Base-by-base conservation (phyloP, 2,113 vertebrate genomes). In the Terrapene triunguis region DNA sequence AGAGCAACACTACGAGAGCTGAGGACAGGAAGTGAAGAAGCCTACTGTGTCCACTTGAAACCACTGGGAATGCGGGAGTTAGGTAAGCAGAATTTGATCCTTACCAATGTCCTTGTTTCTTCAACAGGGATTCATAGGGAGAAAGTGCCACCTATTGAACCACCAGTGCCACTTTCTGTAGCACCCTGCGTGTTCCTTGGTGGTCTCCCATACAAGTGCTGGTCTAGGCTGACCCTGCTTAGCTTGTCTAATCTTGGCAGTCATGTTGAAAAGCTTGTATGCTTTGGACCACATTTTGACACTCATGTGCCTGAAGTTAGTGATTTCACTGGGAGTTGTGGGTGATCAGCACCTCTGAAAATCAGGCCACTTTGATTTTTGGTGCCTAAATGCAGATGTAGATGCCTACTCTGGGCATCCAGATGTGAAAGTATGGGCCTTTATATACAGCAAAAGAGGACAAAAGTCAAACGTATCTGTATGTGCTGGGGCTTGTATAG, bases 361-460 rank as follows among this genome's bases (percentile, higher is more conserved):
- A 81, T 38, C 50, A 81, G 51, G 50, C 51, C 35, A 12, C 24
- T 81, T n/a, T 38, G 62, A 69, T 54, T 81, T 53, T 24, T n/a
- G n/a, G 35, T 38, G 35, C 80, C 51, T 81, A 38, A 14, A 54
- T 24, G 35, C n/a, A 54, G 35, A 16, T 54, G 32, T 24, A 38
- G 80, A 14, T 38, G 80, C 80, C 50, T 54, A 35, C 21, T 38
- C 53, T n/a, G 51, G 35, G 13, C 2, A 14, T 32, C 88, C 29
- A 5, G 8, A 1, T 48, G 29, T 57, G 22, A 81, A 85, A 89
- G 13, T 0, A 12, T 44, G 22, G 10, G 29, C 6, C 4, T 38
- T 5, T 53, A 51, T 21, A 44, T 10, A 4, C 57, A 50, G 35
- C 13, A 13, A 3, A 89, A 83, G 79, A 87, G 24, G 81, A 89